Evolutionary conservation across 2,888 invertebrate species (phyloP).

Genomic region (Glaucopsyche alexis): DNA sequence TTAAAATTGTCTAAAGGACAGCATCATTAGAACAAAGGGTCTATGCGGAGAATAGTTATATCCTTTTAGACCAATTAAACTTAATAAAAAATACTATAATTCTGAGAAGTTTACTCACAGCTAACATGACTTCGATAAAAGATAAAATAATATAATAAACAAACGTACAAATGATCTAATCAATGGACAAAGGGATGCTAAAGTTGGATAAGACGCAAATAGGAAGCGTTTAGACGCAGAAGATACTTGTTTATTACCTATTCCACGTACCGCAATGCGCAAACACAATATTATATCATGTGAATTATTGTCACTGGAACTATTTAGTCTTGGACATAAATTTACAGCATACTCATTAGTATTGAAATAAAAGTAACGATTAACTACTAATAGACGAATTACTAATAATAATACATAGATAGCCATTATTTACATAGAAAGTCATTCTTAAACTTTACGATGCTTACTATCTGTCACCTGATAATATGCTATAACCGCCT

Average conservation of each 20-base stretch:
- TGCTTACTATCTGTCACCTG: background rate
- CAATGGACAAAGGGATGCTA: conserved; percentile 15
- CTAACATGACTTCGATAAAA: background rate
- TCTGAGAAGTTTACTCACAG: background rate
- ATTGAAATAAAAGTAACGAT: background rate
- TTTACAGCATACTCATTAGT: background rate
- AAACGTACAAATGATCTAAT: background rate
- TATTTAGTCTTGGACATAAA: background rate
- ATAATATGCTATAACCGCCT: too few species aligned
- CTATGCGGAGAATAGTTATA: background rate
- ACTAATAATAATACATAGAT: background rate
- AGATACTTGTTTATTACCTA: conserved; percentile 34
- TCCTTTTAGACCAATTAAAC: background rate
- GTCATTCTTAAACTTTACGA: too few species aligned
- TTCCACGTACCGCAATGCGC: conserved; percentile 35
- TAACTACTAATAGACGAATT: background rate
- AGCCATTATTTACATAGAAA: too few species aligned
- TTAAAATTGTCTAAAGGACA: background rate
- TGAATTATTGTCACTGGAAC: conserved; percentile 16
- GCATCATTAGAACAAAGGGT: background rate
- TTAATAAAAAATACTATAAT: background rate
- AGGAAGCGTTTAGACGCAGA: conserved; percentile 13
- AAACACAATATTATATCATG: conserved; percentile 33
- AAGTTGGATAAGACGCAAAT: conserved; percentile 33
- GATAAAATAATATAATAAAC: background rate